These are phyloP conservation scores for Alaudala cheleensis DNA, from an alignment of 2,113 vertebrate species.

Conservation along the genomic window DNA sequence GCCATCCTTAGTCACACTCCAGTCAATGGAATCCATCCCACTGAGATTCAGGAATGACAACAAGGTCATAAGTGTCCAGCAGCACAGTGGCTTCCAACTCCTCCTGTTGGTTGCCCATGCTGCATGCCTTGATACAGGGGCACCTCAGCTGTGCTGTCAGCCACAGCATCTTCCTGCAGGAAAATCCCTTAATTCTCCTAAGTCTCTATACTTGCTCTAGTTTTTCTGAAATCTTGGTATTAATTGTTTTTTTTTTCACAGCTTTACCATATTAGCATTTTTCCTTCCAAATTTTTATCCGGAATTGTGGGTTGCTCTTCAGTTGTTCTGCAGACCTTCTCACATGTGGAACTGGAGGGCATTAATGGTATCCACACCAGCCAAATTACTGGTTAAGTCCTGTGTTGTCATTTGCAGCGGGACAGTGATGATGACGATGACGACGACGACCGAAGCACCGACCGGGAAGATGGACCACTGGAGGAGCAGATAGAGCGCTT, in stretches of 20 bases:
- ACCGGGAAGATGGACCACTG: constrained; percentile 90
- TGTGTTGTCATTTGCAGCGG: constrained; percentile 68
- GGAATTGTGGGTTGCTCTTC: neutral
- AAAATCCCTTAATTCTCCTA: neutral
- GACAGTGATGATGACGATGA: constrained; percentile 88
- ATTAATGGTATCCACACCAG: too few species aligned
- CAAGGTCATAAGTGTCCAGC: neutral
- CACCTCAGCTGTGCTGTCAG: neutral
- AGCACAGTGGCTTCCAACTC: neutral
- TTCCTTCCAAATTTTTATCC: neutral
- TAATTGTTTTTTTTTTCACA: neutral
- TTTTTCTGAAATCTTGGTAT: neutral
- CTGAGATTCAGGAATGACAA: neutral
- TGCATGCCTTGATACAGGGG: neutral
- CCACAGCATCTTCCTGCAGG: neutral
- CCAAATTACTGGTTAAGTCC: neutral
- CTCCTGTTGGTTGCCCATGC: neutral
- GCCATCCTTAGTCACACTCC: too few species aligned
- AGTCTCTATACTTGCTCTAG: neutral
- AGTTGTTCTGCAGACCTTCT: neutral
- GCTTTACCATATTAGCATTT: neutral
- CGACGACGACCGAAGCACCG: constrained; percentile 89
- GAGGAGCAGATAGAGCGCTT: constrained; percentile 95
- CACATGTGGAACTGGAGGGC: accelerated
- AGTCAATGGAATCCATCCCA: neutral